Evolutionary conservation across 2,797 vertebrate species (phyloP).

Genomic region (Cossypha niveicapilla): DNA sequence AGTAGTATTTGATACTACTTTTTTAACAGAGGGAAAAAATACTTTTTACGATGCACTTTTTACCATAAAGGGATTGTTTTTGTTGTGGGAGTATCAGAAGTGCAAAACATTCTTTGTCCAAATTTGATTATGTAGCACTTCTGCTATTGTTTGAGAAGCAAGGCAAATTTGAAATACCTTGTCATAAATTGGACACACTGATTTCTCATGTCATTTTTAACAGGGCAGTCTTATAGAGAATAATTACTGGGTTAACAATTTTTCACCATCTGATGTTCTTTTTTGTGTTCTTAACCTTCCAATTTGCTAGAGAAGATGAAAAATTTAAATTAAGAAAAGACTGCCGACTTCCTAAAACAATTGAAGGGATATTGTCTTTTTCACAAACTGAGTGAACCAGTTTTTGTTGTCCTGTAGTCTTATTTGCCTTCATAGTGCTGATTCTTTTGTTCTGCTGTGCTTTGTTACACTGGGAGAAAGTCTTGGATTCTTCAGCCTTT

Average conservation of each 20-base stretch:
- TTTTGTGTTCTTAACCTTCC: neutral
- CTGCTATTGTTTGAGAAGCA: neutral
- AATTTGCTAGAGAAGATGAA: neutral
- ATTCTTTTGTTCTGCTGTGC: neutral
- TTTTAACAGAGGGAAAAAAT: neutral
- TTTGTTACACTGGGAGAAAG: neutral
- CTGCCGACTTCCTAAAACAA: neutral
- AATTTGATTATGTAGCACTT: neutral
- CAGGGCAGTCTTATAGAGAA: neutral
- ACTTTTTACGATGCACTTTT: neutral
- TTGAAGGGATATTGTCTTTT: neutral
- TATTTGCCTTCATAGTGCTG: neutral
- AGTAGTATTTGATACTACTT: neutral
- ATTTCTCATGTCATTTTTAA: neutral
- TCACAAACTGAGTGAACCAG: neutral
- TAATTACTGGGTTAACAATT: neutral
- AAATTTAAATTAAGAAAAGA: neutral
- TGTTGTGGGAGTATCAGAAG: neutral
- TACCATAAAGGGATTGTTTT: neutral
- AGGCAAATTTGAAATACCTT: neutral
- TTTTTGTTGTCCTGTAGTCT: neutral
- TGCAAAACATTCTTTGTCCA: neutral
- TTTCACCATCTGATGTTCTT: neutral
- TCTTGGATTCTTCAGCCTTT: slow-evolving; percentile 11
- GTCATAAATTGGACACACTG: neutral